A percentile compares a stretch with the other conserved stretches of the same genome.
Conservation (phyloP, 2,113 vertebrate species). For the Rousettus leschenaultii region DNA sequence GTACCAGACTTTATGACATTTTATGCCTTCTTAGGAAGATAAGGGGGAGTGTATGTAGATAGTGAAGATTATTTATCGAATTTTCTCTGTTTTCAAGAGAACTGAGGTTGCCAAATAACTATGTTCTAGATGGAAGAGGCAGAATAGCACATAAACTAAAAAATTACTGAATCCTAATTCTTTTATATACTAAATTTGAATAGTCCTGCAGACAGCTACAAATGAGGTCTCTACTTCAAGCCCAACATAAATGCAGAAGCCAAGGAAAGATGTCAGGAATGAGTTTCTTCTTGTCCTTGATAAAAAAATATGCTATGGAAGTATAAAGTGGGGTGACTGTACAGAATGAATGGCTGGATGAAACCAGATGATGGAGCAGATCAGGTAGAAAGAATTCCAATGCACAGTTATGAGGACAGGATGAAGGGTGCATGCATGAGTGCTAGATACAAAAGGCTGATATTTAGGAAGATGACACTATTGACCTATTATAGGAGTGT, state of each 20-base stretch:
- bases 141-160: background rate
- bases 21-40: background rate
- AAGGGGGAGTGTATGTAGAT: fast-evolving
- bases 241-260: background rate
- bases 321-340: background rate
- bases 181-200: background rate
- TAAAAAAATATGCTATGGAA: background rate
- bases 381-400: background rate
- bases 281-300: background rate
- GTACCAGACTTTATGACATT: background rate
- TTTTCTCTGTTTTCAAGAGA: background rate
- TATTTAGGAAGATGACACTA: background rate
- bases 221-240: background rate
- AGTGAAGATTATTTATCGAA: background rate
- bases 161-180: background rate
- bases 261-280: background rate
- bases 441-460: fast-evolving
- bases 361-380: background rate
- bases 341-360: background rate
- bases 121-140: background rate
- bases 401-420: background rate
- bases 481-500: background rate
- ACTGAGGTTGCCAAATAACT: background rate
- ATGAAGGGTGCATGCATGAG: no score
- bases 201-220: background rate